Evolutionary conservation across 2,797 vertebrate species (phyloP).

Genomic region (Phrynocephalus guinanensis): DNA sequence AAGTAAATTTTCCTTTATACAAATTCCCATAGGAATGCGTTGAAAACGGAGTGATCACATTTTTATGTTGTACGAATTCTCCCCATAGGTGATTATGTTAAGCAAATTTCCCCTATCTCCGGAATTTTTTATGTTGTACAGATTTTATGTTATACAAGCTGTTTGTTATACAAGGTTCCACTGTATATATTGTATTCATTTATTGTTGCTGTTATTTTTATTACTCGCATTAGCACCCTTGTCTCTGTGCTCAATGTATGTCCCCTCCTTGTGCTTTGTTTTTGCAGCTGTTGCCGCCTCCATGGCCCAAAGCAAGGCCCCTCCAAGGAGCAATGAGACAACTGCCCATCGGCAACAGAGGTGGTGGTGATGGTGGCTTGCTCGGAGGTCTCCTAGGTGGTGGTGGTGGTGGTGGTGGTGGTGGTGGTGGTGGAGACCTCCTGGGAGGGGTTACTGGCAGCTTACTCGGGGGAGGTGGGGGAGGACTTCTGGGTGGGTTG

Average conservation of each 20-base stretch:
- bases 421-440: conserved; percentile 43
- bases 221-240: neutral
- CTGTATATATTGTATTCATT: too few relatives aligned
- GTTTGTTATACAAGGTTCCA: too few relatives aligned
- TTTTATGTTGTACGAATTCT: too few relatives aligned
- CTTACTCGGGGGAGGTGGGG: conserved; percentile 18
- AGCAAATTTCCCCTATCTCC: too few relatives aligned
- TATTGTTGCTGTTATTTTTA: too few relatives aligned
- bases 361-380: conserved; percentile 51
- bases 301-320: neutral
- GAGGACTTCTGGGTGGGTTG: conserved; percentile 28
- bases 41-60: too few relatives aligned
- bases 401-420: conserved; percentile 48
- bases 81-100: too few relatives aligned
- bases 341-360: conserved; percentile 52
- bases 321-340: conserved; percentile 59
- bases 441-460: conserved; percentile 59
- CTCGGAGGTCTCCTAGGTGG: conserved; percentile 56
- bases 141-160: too few relatives aligned
- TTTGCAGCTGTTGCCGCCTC: conserved; percentile 65
- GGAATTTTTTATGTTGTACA: too few relatives aligned
- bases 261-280: accelerated
- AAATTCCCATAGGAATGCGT: too few relatives aligned
- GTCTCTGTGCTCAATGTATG: too few relatives aligned
- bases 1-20: too few relatives aligned